Percentiles rank a stretch among this genome's conserved stretches.
These are phyloP conservation scores for Phasianus colchicus DNA, from an alignment of 2,113 vertebrate species.

Conservation along the genomic window DNA sequence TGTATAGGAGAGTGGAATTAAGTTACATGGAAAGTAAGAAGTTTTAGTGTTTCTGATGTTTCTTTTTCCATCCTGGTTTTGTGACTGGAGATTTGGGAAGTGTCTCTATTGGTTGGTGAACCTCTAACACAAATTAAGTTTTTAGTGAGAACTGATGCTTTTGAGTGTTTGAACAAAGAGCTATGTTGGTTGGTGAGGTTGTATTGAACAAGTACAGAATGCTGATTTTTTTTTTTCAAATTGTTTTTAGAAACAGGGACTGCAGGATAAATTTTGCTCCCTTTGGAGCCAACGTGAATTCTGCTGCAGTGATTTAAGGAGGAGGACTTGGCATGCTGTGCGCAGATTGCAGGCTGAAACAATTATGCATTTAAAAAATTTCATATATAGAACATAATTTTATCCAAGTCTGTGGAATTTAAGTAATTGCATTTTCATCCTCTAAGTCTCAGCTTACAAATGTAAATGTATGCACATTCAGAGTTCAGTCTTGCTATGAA, in stretches of 20 bases:
- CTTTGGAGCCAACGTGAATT: neutral
- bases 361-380: neutral
- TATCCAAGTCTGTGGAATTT: neutral
- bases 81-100: neutral
- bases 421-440: neutral
- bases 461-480: neutral
- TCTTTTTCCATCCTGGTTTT: accelerated
- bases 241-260: neutral
- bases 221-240: neutral
- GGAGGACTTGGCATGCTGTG: neutral
- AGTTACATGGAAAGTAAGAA: neutral
- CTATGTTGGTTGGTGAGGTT: neutral
- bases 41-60: neutral
- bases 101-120: neutral
- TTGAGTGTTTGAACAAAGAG: neutral
- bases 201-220: neutral
- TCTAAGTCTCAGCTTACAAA: neutral
- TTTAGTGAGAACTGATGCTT: neutral
- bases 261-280: neutral
- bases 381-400: neutral
- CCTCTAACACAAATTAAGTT: neutral
- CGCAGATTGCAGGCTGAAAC: neutral
- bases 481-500: neutral
- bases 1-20: neutral
- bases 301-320: neutral